Evolutionary conservation across 2,888 invertebrate genomes (phyloP).

Genomic region (Caenorhabditis becei): DNA sequence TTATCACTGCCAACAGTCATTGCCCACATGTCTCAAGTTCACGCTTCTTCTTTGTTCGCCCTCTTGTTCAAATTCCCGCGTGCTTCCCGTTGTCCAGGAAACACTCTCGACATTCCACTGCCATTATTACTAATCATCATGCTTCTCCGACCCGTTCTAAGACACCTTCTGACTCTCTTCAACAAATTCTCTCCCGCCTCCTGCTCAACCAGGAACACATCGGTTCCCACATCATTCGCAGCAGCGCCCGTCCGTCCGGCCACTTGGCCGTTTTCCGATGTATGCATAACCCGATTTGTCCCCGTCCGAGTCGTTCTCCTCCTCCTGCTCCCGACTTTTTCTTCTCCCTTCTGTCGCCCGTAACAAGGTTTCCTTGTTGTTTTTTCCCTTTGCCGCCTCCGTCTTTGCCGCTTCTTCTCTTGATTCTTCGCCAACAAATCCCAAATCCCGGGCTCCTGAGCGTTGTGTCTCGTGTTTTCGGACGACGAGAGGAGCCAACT

Average conservation of each 20-base stretch:
- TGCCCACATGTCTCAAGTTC: too few relatives aligned
- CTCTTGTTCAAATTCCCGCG: too few relatives aligned
- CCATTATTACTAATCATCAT: too few relatives aligned
- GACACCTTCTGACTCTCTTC: too few relatives aligned
- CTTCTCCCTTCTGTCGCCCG: constrained; percentile 22
- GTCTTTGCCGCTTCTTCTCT: constrained; percentile 30
- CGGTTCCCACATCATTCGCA: not conserved
- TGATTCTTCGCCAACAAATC: constrained; percentile 46
- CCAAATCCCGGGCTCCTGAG: constrained; percentile 38
- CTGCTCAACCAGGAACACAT: not conserved
- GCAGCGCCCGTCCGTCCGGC: too few relatives aligned
- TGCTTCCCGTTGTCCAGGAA: too few relatives aligned
- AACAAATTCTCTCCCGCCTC: too few relatives aligned
- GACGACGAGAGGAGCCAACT: constrained; percentile 11
- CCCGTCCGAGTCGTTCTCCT: constrained; percentile 34
- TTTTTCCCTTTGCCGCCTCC: constrained; percentile 42
- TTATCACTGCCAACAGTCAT: too few relatives aligned
- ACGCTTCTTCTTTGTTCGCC: too few relatives aligned
- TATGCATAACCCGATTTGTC: constrained; percentile 58
- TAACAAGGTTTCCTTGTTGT: constrained; percentile 58
- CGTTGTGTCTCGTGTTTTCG: constrained; percentile 18
- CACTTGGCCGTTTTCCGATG: constrained; percentile 32
- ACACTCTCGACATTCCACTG: too few relatives aligned
- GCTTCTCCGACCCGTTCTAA: too few relatives aligned
- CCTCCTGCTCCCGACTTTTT: constrained; percentile 30